A percentile compares a stretch with the other conserved stretches of the same genome.
Evolutionary conservation across 2,797 vertebrate genomes (phyloP).

Genomic region (Sebastolobus altivelis): DNA sequence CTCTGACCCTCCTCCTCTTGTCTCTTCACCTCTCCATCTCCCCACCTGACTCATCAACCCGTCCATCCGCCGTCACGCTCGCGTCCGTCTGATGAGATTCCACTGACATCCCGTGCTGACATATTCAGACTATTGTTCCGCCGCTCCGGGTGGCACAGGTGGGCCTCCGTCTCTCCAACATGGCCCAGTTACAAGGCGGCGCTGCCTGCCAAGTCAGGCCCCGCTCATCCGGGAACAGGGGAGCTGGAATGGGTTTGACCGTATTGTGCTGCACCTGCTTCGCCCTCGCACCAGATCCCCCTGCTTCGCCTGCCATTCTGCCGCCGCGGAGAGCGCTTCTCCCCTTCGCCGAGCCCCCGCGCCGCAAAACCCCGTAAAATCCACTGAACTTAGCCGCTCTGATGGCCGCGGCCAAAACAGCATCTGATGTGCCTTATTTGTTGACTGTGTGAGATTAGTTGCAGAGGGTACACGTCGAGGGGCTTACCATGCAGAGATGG

Average conservation of each 20-base stretch:
- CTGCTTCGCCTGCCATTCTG: slow-evolving; percentile 52
- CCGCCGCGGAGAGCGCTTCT: slow-evolving; percentile 46
- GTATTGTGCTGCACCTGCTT: slow-evolving; percentile 82
- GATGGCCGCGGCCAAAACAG: slow-evolving; percentile 84
- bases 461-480: slow-evolving; percentile 82
- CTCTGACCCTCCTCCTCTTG: slow-evolving; percentile 23
- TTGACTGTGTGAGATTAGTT: slow-evolving; percentile 86
- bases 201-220: slow-evolving; percentile 67
- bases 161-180: slow-evolving; percentile 54
- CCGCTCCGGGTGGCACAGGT: slow-evolving; percentile 66
- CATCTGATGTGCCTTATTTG: slow-evolving; percentile 89
- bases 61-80: slow-evolving; percentile 49
- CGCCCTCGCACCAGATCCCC: slow-evolving; percentile 60
- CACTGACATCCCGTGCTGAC: slow-evolving; percentile 62
- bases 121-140: slow-evolving; percentile 67
- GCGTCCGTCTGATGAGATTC: slow-evolving; percentile 56
- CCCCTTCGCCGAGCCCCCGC: slow-evolving; percentile 35
- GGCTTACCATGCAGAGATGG: slow-evolving; percentile 79
- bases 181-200: slow-evolving; percentile 61
- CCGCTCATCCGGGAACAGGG: slow-evolving; percentile 63
- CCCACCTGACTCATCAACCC: slow-evolving; percentile 59
- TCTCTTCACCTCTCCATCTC: slow-evolving; percentile 59
- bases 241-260: slow-evolving; percentile 74
- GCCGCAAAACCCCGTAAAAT: slow-evolving; percentile 81
- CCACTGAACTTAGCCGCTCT: slow-evolving; percentile 84